These are phyloP conservation scores for Euphydryas editha DNA, from an alignment of 2,888 invertebrate species.

Conservation along the genomic window DNA sequence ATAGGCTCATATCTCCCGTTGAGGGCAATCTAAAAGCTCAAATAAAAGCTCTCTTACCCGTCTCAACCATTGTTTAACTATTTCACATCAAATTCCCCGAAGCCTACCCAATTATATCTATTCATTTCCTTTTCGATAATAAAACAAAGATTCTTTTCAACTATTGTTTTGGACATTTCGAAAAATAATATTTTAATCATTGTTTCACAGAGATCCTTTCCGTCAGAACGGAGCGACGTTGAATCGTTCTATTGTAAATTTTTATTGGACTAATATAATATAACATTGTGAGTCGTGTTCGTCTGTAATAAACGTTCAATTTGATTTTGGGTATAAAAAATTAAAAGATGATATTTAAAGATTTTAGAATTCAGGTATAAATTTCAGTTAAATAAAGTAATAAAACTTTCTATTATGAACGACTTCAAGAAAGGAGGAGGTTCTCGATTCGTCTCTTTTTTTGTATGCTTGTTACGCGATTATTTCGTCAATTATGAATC, in stretches of 20 bases:
- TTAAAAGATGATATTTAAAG: background rate
- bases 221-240: conserved; percentile 50
- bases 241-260: conserved; percentile 59
- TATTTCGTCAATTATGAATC: too few species aligned
- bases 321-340: conserved; percentile 31
- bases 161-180: conserved; percentile 70
- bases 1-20: too few species aligned
- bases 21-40: too few species aligned
- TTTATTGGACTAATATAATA: conserved; percentile 67
- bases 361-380: background rate
- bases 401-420: too few species aligned
- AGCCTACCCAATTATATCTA: conserved; percentile 70
- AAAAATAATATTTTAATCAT: conserved; percentile 78
- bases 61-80: conserved; percentile 65
- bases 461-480: too few species aligned
- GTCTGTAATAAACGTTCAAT: conserved; percentile 42
- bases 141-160: conserved; percentile 61
- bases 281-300: conserved; percentile 54
- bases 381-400: background rate
- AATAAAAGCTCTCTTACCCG: conserved; percentile 50
- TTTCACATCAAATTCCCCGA: conserved; percentile 65
- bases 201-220: conserved; percentile 61
- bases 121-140: conserved; percentile 78
- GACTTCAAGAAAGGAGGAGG: too few species aligned
- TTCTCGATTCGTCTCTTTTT: too few species aligned